Percentiles rank a stretch among this genome's conserved stretches.
phyloP scores from a whole-genome alignment of 2,797 vertebrate species.

The Arnoldichthys spilopterus region DNA sequence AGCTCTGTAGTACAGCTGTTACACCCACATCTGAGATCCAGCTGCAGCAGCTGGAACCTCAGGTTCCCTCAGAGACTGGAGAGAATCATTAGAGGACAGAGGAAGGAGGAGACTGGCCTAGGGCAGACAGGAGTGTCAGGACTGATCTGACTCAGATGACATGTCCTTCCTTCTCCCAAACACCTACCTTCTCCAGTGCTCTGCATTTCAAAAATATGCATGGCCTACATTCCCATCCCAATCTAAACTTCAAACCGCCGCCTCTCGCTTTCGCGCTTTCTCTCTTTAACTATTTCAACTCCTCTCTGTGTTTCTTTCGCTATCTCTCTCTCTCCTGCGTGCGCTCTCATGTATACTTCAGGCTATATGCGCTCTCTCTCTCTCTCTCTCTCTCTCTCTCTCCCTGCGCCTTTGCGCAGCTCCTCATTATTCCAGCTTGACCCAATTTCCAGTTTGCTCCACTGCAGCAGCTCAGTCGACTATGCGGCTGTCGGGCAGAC shows the following conservation, averaged over 20 bases:
- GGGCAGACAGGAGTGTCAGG: slow-evolving; percentile 41
- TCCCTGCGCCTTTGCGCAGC: slow-evolving; percentile 38
- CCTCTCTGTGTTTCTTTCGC: slow-evolving; percentile 23
- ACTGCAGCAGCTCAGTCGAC: slow-evolving; percentile 62
- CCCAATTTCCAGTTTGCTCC: slow-evolving; percentile 79
- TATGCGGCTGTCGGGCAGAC: slow-evolving; percentile 54
- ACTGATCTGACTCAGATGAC: slow-evolving; percentile 41
- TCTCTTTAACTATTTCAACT: slow-evolving; percentile 58
- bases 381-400: slow-evolving; percentile 45
- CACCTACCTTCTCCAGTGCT: slow-evolving; percentile 62
- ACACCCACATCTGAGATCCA: background rate
- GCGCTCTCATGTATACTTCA: slow-evolving; percentile 21
- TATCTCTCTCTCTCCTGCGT: background rate
- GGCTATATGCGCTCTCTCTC: slow-evolving; percentile 32
- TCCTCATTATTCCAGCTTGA: slow-evolving; percentile 75
- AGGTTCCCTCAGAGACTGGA: slow-evolving; percentile 27
- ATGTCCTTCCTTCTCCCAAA: slow-evolving; percentile 39
- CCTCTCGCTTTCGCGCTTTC: slow-evolving; percentile 51
- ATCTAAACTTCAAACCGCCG: slow-evolving; percentile 63
- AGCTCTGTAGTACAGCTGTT: background rate
- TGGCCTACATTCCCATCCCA: slow-evolving; percentile 75
- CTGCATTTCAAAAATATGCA: slow-evolving; percentile 78
- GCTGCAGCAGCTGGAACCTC: slow-evolving; percentile 7
- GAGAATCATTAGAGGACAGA: background rate
- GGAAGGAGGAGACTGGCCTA: slow-evolving; percentile 13